A percentile compares a stretch with the other conserved stretches of the same genome.
Evolutionary conservation across 2,888 invertebrate species (phyloP).

Genomic region (Microctonus brassicae): DNA sequence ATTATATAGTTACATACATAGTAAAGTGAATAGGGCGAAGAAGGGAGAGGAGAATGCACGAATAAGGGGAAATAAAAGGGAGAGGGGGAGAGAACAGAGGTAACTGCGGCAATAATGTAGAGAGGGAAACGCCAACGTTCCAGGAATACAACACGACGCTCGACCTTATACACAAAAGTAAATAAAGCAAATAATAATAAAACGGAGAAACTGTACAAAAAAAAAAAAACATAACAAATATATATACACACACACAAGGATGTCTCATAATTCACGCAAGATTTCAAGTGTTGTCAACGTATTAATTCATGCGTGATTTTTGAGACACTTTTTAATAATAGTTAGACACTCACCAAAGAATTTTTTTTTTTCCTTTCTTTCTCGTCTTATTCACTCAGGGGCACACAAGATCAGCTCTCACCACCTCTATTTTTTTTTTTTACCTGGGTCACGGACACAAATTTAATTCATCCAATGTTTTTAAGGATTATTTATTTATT

Average conservation of each 20-base stretch:
- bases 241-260: no score
- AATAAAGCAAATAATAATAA: no score
- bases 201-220: not conserved
- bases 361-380: not conserved
- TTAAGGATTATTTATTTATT: no score
- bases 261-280: no score
- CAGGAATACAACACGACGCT: not conserved
- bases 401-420: not conserved
- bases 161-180: not conserved
- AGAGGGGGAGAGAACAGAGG: slow-evolving; percentile 8
- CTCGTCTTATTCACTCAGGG: not conserved
- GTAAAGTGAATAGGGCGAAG: slow-evolving; percentile 1
- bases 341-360: not conserved
- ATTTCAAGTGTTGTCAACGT: no score
- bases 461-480: no score
- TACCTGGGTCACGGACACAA: not conserved
- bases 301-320: no score
- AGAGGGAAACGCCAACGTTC: not conserved
- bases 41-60: slow-evolving; percentile 6
- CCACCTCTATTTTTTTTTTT: no score
- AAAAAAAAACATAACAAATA: not conserved
- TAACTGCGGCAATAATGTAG: not conserved
- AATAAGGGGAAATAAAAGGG: not conserved
- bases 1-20: not conserved
- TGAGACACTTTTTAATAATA: not conserved